phyloP scores from a whole-genome alignment of 1,140 invertebrate species.

The Temnothorax curvispinosus region DNA sequence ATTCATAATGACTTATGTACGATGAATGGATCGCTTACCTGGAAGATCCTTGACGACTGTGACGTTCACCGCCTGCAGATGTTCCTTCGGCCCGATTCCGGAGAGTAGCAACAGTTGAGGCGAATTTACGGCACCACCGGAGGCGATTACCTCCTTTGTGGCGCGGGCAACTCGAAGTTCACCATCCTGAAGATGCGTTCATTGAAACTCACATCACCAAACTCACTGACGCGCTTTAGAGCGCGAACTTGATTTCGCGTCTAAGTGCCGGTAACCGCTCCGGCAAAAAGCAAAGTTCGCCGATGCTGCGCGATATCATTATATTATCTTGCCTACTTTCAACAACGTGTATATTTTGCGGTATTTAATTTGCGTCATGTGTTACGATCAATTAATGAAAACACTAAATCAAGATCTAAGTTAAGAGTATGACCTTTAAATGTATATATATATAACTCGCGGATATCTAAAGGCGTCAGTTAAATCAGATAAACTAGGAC shows the following conservation, averaged over 20 bases:
- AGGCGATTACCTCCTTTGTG: constrained; percentile 85
- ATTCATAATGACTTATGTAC: constrained; percentile 19
- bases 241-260: constrained; percentile 48
- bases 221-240: constrained; percentile 29
- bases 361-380: background rate
- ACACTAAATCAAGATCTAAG: background rate
- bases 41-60: constrained; percentile 88
- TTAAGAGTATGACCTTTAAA: background rate
- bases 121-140: constrained; percentile 88
- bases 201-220: constrained; percentile 60
- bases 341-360: background rate
- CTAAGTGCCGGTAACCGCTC: constrained; percentile 38
- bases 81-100: constrained; percentile 89
- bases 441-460: background rate
- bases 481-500: background rate
- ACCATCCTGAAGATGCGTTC: constrained; percentile 70
- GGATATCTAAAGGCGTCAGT: background rate
- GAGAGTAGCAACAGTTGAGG: constrained; percentile 90
- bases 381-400: background rate
- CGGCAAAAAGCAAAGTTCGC: constrained; percentile 52
- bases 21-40: constrained; percentile 57
- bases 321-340: background rate
- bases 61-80: constrained; percentile 85
- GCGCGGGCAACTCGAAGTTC: constrained; percentile 74
- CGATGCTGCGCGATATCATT: background rate